Base-by-base conservation (phyloP, 2,888 invertebrate genomes). In the Desoria tigrina region DNA sequence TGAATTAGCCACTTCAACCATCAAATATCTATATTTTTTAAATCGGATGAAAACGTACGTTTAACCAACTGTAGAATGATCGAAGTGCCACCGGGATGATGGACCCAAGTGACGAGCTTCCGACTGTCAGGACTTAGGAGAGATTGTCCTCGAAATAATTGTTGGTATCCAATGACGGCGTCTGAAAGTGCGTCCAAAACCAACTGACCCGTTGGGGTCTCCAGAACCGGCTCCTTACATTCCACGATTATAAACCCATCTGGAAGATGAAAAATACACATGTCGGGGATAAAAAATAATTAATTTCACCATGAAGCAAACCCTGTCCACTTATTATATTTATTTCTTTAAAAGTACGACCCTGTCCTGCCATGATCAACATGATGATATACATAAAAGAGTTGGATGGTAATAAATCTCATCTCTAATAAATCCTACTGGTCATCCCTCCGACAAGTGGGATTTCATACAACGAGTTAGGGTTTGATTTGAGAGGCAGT, bases 141-240 rank as follows among this genome's bases (percentile, higher is more conserved):
- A 1, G 88, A 88, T 60, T 81, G 81, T 4, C 89, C 89, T 68
- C 85, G 82, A 58, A 88, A 82, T 55, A 83, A 84, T 1, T 86
- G 82, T 66, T 74, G 86, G 68, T 85, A 84, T 27, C 84, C 84
- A 21, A 87, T 81, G 24, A 89, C 86, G 1, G 87, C 85, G 79
- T 89, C 88, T 1, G 89, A 89, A 68, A 89, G 81, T 78, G 88
- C 87, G 80, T 90, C 89, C 73, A 89, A 79, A n/a, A 88, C 81
- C 45, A 89, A 79, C 79, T 88, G 88, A 0, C 87, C 87, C 0
- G 85, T 86, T 1, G 86, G 83, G 58, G 84, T 82, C 27, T 83
- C 83, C 2, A 86, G 86, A 39, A 86, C 83, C 42, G 87, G 86
- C 78, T 87, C 87, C 69, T 84, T 82, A 78, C 90, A 90, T 78